These are phyloP conservation scores for Schizopygopsis pylzovi DNA, from an alignment of 2,797 vertebrate species.

Conservation along the genomic window DNA sequence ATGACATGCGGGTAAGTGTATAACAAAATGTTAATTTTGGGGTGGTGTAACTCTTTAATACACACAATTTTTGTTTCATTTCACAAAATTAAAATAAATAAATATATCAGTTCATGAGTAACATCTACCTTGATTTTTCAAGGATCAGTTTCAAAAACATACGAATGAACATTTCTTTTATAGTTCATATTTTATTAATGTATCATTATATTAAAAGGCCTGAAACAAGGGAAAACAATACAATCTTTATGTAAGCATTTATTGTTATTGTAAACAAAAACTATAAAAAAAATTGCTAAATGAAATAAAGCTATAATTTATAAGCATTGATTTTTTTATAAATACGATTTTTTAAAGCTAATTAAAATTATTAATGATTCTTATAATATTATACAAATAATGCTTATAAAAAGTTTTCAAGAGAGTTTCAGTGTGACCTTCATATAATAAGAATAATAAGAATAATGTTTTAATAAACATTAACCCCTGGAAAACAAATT, in stretches of 20 bases:
- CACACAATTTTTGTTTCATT: not conserved
- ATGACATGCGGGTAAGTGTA: no score
- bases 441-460: not conserved
- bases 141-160: not conserved
- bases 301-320: not conserved
- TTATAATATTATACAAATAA: not conserved
- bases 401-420: not conserved
- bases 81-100: not conserved
- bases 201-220: not conserved
- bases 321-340: not conserved
- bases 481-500: conserved; percentile 1
- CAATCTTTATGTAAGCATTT: not conserved
- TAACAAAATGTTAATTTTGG: no score
- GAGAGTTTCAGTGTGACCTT: not conserved
- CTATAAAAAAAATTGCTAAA: not conserved
- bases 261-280: not conserved
- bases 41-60: not conserved
- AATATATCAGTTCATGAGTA: not conserved
- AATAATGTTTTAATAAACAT: not conserved
- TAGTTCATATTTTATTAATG: not conserved
- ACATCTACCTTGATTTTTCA: not conserved
- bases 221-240: not conserved
- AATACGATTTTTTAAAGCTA: not conserved
- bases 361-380: not conserved
- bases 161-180: not conserved